A percentile compares a stretch with the other conserved stretches of the same genome.
These are phyloP conservation scores for Herminia tarsipennalis DNA, from an alignment of 2,888 invertebrate genomes.

Conservation along the genomic window DNA sequence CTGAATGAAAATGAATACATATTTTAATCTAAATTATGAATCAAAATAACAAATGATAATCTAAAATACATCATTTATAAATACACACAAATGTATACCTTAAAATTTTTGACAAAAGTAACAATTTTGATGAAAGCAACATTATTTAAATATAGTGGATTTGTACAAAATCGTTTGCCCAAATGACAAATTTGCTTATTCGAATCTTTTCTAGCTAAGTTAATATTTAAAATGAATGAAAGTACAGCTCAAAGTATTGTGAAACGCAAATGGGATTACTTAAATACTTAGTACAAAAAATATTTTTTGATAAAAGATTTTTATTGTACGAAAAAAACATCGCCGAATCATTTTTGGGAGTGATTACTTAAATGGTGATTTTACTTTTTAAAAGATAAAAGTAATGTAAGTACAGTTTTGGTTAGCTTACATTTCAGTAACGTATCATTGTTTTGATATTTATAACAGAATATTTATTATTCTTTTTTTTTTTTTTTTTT, in stretches of 20 bases:
- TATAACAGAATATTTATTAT: too few relatives aligned
- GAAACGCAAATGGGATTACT: background rate
- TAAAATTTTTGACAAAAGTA: background rate
- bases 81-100: too few relatives aligned
- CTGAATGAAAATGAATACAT: too few relatives aligned
- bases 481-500: background rate
- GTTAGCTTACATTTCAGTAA: too few relatives aligned
- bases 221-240: conserved; percentile 12
- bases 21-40: too few relatives aligned
- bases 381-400: too few relatives aligned
- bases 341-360: background rate
- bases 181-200: conserved; percentile 8
- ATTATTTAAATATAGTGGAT: background rate
- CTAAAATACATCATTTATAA: too few relatives aligned
- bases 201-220: background rate
- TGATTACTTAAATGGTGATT: too few relatives aligned
- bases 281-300: background rate
- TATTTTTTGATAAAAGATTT: background rate
- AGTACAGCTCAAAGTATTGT: background rate
- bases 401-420: too few relatives aligned
- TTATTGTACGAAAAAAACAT: too few relatives aligned
- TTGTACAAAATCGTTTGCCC: conserved; percentile 3
- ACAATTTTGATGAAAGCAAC: too few relatives aligned
- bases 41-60: background rate
- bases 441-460: too few relatives aligned